phyloP scores from a whole-genome alignment of 2,888 invertebrate genomes.

The Thyatira batis region DNA sequence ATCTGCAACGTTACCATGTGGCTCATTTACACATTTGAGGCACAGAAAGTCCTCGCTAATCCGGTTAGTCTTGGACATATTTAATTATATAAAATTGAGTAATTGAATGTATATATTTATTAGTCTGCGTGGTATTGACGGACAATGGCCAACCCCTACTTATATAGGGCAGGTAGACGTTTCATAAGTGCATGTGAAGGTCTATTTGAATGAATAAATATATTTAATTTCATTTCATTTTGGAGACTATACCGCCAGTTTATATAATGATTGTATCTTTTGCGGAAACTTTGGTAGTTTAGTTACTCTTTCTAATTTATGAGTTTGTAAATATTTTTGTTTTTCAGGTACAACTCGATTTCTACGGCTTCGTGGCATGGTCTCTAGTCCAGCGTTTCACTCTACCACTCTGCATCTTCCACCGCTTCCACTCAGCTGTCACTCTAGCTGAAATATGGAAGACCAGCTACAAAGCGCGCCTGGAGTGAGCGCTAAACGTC shows the following conservation, averaged over 20 bases:
- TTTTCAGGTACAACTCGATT: conserved; percentile 89
- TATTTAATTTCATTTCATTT: too few relatives aligned
- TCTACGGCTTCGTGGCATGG: conserved; percentile 97
- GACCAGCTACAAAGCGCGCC: conserved; percentile 95
- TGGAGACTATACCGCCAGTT: too few relatives aligned
- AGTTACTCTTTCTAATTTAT: not conserved
- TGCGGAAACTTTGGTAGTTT: not conserved
- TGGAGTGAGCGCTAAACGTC: conserved; percentile 84
- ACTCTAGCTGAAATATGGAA: conserved; percentile 98
- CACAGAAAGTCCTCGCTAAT: conserved; percentile 95
- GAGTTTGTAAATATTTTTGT: conserved; percentile 1
- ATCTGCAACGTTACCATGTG: conserved; percentile 98
- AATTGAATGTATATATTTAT: too few relatives aligned
- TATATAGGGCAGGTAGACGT: too few relatives aligned
- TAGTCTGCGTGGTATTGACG: too few relatives aligned
- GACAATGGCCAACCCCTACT: too few relatives aligned
- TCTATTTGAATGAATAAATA: too few relatives aligned
- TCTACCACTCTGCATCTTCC: conserved; percentile 97
- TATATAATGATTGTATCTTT: too few relatives aligned
- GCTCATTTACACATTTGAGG: conserved; percentile 97
- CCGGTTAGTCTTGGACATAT: conserved; percentile 84
- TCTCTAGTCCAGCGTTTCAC: conserved; percentile 95
- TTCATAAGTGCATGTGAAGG: too few relatives aligned
- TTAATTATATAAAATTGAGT: too few relatives aligned
- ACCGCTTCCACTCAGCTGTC: conserved; percentile 97